phyloP scores from a whole-genome alignment of 2,797 vertebrate species.

The Betta splendens region DNA sequence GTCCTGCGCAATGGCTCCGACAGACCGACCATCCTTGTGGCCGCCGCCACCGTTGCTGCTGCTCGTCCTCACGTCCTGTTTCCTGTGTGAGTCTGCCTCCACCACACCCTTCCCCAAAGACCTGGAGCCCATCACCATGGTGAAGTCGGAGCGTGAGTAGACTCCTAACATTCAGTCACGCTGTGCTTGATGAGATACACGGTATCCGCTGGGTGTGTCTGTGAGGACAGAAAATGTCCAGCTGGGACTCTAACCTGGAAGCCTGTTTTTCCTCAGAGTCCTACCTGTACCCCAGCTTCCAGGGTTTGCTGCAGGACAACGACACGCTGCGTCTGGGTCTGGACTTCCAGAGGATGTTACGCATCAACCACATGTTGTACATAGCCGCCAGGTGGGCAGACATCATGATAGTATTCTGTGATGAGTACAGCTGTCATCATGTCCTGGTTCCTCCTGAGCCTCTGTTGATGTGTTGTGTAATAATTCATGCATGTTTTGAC shows the following conservation, averaged over 20 bases:
- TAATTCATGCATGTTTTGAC: too few species aligned
- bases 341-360: slow-evolving; percentile 94
- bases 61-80: slow-evolving; percentile 40
- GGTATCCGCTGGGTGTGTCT: too few species aligned
- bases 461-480: too few species aligned
- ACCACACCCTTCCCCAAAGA: slow-evolving; percentile 77
- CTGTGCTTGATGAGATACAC: too few species aligned
- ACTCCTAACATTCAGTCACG: too few species aligned
- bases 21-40: slow-evolving; percentile 34
- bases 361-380: slow-evolving; percentile 94
- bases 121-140: slow-evolving; percentile 72
- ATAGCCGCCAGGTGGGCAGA: slow-evolving; percentile 91
- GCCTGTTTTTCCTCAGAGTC: slow-evolving; percentile 80
- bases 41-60: slow-evolving; percentile 20
- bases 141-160: slow-evolving; percentile 72
- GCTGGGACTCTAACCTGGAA: too few species aligned
- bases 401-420: too few species aligned
- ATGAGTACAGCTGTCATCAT: too few species aligned
- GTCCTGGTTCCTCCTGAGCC: too few species aligned
- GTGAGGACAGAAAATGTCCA: too few species aligned
- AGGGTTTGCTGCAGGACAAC: slow-evolving; percentile 90
- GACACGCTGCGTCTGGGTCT: slow-evolving; percentile 89
- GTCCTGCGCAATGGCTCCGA: slow-evolving; percentile 45
- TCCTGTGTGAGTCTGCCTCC: slow-evolving; percentile 31
- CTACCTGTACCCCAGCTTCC: slow-evolving; percentile 89